Conservation (phyloP, 23 tunicate species). For the Trididemnum clinides region DNA sequence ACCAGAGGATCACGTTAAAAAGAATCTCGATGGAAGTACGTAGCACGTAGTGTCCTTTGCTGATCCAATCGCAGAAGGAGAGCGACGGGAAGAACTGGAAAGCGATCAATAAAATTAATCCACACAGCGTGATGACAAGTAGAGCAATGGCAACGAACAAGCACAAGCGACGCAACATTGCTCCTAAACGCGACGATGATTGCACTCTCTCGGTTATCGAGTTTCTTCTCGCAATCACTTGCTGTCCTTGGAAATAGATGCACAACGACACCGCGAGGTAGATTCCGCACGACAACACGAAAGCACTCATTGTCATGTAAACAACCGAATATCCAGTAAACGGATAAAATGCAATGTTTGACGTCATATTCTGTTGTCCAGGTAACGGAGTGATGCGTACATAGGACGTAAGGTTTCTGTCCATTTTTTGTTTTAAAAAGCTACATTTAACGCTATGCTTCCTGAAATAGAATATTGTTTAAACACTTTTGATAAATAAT, state of each 20-base stretch:
- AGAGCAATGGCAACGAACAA: neutral
- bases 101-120: neutral
- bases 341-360: no score
- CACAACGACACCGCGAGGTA: neutral
- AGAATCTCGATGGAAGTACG: slow-evolving; percentile 42
- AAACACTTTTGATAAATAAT: no score
- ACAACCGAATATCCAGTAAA: neutral
- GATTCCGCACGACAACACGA: neutral
- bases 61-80: slow-evolving; percentile 2
- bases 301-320: neutral
- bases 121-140: neutral
- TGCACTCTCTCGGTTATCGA: neutral
- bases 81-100: slow-evolving; percentile 10
- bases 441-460: no score
- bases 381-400: no score
- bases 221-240: neutral
- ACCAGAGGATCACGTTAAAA: slow-evolving; percentile 62
- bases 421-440: no score
- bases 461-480: no score
- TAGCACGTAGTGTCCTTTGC: slow-evolving; percentile 36
- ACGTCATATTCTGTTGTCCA: no score
- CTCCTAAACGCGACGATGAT: neutral
- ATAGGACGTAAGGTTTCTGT: no score
- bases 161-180: neutral
- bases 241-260: neutral